Conservation (phyloP, 2,113 vertebrate genomes). For the Trichechus manatus region DNA sequence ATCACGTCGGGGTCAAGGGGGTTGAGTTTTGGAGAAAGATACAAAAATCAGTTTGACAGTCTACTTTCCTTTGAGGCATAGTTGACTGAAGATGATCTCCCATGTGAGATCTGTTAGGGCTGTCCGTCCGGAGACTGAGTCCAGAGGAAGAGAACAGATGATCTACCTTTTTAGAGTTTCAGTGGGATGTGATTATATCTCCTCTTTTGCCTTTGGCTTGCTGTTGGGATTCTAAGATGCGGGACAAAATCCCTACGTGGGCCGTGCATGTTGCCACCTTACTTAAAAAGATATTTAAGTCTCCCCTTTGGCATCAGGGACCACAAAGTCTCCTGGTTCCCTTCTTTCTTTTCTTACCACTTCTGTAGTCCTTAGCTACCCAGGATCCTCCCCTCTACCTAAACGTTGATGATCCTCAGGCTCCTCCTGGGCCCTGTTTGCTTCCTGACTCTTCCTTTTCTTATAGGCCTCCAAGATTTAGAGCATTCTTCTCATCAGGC, state of each 20-base stretch:
- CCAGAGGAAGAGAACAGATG: background rate
- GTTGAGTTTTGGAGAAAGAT: accelerated
- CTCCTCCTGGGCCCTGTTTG: background rate
- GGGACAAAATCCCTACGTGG: accelerated
- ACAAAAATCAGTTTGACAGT: accelerated
- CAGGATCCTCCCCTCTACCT: background rate
- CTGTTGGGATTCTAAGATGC: background rate
- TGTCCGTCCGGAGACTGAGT: no score
- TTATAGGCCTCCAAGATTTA: accelerated
- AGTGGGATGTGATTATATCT: background rate
- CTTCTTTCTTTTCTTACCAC: background rate
- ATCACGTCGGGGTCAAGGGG: slow-evolving; percentile 44
- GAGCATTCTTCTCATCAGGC: accelerated
- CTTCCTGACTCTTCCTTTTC: background rate
- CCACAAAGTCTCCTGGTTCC: background rate
- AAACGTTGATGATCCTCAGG: background rate
- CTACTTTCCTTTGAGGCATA: background rate
- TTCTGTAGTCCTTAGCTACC: no score
- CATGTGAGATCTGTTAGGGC: background rate
- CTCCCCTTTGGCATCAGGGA: background rate
- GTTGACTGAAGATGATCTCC: background rate
- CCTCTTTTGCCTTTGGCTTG: background rate
- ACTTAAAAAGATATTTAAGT: background rate
- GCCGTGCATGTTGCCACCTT: background rate
- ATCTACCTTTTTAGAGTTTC: background rate